Percentiles rank a stretch among this genome's conserved stretches.
Evolutionary conservation across 1,140 invertebrate genomes (phyloP).

Genomic region (Apis florea): DNA sequence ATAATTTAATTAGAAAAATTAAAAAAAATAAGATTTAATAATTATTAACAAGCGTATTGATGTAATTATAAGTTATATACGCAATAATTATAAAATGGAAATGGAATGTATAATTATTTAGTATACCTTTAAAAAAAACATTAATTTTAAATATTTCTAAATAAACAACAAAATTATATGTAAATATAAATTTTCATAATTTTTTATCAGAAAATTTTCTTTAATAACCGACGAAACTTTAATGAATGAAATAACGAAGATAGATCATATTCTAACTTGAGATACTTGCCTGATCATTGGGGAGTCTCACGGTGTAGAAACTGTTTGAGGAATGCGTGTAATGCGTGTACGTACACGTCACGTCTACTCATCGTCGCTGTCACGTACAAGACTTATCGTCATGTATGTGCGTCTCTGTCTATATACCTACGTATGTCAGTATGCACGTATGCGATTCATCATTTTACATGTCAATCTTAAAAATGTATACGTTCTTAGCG

Average conservation of each 20-base stretch:
- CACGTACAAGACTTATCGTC: constrained; percentile 69
- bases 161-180: not conserved
- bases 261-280: constrained; percentile 38
- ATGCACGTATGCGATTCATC: not conserved
- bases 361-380: constrained; percentile 71
- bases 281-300: constrained; percentile 76
- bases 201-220: not conserved
- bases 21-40: not conserved
- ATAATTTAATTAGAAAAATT: not conserved
- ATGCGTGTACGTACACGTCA: constrained; percentile 79
- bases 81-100: not conserved
- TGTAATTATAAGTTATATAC: not conserved
- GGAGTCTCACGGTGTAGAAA: constrained; percentile 79
- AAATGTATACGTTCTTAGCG: not conserved
- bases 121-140: not conserved
- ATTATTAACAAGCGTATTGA: not conserved
- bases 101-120: not conserved
- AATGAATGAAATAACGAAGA: constrained; percentile 17
- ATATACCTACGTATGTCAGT: constrained; percentile 15
- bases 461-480: not conserved
- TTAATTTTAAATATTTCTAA: not conserved
- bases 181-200: not conserved
- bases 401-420: constrained; percentile 51
- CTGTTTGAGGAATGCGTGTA: constrained; percentile 77
- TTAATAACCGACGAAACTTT: not conserved